Conservation (phyloP, 2,113 vertebrate species). For the Gavia stellata region DNA sequence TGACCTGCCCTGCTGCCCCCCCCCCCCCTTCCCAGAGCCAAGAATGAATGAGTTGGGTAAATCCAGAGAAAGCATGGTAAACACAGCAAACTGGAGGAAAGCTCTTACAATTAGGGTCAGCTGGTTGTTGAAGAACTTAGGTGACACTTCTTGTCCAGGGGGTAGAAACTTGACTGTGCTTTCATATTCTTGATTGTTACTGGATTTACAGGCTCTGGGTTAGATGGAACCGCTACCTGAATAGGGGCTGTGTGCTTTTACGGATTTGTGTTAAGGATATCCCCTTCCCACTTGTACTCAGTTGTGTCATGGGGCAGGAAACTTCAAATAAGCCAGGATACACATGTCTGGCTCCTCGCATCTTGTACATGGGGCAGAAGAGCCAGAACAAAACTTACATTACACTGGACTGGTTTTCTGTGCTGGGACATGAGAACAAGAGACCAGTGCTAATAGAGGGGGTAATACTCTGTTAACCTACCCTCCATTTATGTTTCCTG, state of each 20-base stretch:
- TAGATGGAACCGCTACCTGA: neutral
- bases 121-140: neutral
- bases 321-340: neutral
- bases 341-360: neutral
- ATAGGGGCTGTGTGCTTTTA: neutral
- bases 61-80: neutral
- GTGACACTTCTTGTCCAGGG: neutral
- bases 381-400: neutral
- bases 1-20: neutral
- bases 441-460: neutral
- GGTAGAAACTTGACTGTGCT: neutral
- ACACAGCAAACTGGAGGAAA: neutral
- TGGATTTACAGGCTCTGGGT: too few relatives aligned
- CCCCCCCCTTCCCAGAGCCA: neutral
- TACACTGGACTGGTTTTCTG: neutral
- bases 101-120: neutral
- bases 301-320: neutral
- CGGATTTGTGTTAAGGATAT: neutral
- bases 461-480: neutral
- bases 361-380: neutral
- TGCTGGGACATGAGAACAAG: neutral
- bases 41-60: neutral
- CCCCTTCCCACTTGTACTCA: neutral
- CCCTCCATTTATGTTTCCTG: neutral
- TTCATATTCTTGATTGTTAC: neutral